phyloP scores from a whole-genome alignment of 2,797 vertebrate species.

The Xiphorhynchus erythropygius region DNA sequence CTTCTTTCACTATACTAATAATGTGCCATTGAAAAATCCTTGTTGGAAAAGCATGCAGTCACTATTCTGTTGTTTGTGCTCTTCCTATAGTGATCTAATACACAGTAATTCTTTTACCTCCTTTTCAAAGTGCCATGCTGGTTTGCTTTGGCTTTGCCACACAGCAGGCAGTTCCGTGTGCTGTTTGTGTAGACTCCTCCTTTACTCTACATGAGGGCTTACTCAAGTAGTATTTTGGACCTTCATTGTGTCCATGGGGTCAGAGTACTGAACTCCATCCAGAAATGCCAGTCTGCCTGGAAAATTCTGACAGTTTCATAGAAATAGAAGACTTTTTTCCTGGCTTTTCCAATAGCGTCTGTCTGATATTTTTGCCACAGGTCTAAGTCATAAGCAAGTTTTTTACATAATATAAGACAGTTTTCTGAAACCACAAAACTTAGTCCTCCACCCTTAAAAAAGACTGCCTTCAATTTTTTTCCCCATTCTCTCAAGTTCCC shows the following conservation, averaged over 20 bases:
- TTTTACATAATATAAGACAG: background rate
- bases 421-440: background rate
- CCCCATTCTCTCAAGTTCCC: background rate
- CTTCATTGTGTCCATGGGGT: background rate
- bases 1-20: background rate
- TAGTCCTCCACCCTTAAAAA: background rate
- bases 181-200: constrained; percentile 24
- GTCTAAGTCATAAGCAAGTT: background rate
- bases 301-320: constrained; percentile 23
- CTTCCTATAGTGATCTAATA: background rate
- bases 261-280: background rate
- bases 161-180: background rate
- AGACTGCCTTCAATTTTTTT: background rate
- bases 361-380: constrained; percentile 21
- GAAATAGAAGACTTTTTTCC: background rate
- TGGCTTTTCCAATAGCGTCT: background rate
- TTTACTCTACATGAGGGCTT: constrained; percentile 1
- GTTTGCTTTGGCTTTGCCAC: constrained; percentile 43
- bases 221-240: constrained; percentile 10
- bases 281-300: constrained; percentile 33
- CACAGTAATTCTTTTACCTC: background rate
- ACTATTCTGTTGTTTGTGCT: background rate
- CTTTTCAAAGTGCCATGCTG: constrained; percentile 1
- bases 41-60: background rate
- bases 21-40: background rate